These are phyloP conservation scores for Acanthis flammea DNA, from an alignment of 2,797 vertebrate species.

Conservation along the genomic window DNA sequence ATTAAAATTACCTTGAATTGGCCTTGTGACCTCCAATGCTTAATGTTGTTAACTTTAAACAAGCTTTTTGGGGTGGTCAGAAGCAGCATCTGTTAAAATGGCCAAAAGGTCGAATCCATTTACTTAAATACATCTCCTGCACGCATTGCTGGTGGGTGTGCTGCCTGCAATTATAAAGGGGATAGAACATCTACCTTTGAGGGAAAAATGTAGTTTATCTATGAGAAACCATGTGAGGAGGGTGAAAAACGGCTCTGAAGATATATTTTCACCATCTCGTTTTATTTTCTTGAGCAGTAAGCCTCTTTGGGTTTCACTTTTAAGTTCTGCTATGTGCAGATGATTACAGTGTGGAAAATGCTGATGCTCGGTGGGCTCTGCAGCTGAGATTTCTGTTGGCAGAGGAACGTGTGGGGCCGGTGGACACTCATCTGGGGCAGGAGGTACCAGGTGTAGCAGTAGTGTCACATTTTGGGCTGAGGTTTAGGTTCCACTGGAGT, in stretches of 20 bases:
- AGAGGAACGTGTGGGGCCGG: background rate
- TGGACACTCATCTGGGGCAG: background rate
- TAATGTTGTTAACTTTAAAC: constrained; percentile 83
- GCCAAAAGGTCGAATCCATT: constrained; percentile 82
- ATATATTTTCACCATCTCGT: background rate
- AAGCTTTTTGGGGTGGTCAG: constrained; percentile 77
- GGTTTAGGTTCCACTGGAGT: fast-evolving
- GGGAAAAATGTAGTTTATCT: background rate
- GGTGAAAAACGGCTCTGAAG: background rate
- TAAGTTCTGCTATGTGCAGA: fast-evolving
- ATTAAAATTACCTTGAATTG: constrained; percentile 83
- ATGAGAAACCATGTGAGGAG: fast-evolving
- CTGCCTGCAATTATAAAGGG: background rate
- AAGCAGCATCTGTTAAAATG: constrained; percentile 77
- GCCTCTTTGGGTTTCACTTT: background rate
- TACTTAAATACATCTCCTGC: constrained; percentile 79
- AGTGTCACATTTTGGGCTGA: background rate
- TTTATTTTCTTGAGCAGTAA: background rate
- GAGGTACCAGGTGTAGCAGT: background rate
- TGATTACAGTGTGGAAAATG: fast-evolving
- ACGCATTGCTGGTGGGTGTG: background rate
- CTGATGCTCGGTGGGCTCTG: background rate
- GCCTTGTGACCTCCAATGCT: constrained; percentile 79
- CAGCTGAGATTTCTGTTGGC: fast-evolving
- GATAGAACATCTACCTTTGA: background rate